Evolutionary conservation across 2,113 vertebrate species (phyloP), one percentile per base, ranked within the genome.

Genomic region (Hemibagrus wyckioides): DNA sequence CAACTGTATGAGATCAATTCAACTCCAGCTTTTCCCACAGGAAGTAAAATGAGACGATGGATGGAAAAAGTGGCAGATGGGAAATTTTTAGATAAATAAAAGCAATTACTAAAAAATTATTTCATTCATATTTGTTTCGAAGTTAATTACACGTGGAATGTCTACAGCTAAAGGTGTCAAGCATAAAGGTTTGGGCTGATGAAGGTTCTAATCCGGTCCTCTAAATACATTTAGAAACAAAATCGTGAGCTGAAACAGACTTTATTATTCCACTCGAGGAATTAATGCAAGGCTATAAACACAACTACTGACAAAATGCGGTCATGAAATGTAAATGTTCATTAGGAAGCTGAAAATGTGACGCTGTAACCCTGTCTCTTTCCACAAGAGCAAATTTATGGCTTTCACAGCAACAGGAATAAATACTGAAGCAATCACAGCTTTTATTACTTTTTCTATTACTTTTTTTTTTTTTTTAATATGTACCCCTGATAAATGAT

Each of bases 11-110:
- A 28, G 54, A 81, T 81, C 33, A 59, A 59, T 59, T 81, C 54
- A 81, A 56, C 30, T 36, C 54, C 21, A 41, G 54, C 56, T 41
- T 81, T 81, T 81, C 79, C 54, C 79, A 81, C 79, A 81, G 44
- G 52, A 83, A 52, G n/a, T 25, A 33, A 67, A 69, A 52, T 25
- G 28, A 54, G 0, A 63, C 15, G 3, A 3, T n/a, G 44, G 44
- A 30, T 48, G 28, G n/a, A 25, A 36, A 80, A 80, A 56, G 50
- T 21, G 19, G 19, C 19, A 59, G 13, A 19, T 21, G 50, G 50
- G 25, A 36, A 1, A 8, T 15, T 39, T 75, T 52, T 19, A n/a
- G n/a, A n/a, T n/a, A 56, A 80, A 56, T 80, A 4, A 36, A 54
- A 36, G 14, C 0, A 48, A 77, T 23, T 25, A 25, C 6, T 30